Evolutionary conservation across 2,797 vertebrate genomes (phyloP), one percentile per base, ranked within the genome.

Genomic region (Pteronotus mesoamericanus): DNA sequence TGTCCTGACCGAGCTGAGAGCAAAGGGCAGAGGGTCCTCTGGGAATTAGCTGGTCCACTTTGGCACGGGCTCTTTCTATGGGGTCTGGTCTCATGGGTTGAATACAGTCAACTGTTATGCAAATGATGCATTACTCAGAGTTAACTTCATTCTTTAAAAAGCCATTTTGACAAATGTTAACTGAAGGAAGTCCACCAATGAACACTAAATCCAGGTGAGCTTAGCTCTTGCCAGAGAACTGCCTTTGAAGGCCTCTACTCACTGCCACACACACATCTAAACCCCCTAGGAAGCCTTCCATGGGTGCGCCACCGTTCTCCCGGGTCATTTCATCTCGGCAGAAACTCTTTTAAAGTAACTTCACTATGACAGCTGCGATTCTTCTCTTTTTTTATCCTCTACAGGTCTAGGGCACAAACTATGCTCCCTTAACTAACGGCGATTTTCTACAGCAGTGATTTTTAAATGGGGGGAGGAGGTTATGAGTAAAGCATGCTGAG

Each of bases 61-160:
- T 4, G n/a, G 71, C 11, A 3, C 0, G 16, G 46, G 75, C 64
- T 59, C 32, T 21, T 82, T 86, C 61, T 29, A 24, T 39, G 75
- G 34, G 32, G n/a, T 34, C 46, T 32, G 71, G 44, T 59, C 19
- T 85, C 83, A 39, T 0, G 16, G 26, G 61, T 1, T 3, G n/a
- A 61, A 55, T 7, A 61, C 0, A 37, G 42, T 53, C 9, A 68
- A 24, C 9, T 42, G 74, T 44, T 48, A 51, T 1, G 29, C n/a
- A 61, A 68, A 91, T 32, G 22, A 68, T 21, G 66, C 15, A 57
- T 68, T 4, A 9, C 32, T 51, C 24, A 48, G 79, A 69, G 68
- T 78, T 59, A 51, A 71, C 26, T 16, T 64, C 82, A 80, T 89
- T 91, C 82, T 84, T 92, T 84, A 15, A 80, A 94, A 87, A 82